Evolutionary conservation across 2,888 invertebrate genomes (phyloP).

Genomic region (Dasysyrphus albostriatus): DNA sequence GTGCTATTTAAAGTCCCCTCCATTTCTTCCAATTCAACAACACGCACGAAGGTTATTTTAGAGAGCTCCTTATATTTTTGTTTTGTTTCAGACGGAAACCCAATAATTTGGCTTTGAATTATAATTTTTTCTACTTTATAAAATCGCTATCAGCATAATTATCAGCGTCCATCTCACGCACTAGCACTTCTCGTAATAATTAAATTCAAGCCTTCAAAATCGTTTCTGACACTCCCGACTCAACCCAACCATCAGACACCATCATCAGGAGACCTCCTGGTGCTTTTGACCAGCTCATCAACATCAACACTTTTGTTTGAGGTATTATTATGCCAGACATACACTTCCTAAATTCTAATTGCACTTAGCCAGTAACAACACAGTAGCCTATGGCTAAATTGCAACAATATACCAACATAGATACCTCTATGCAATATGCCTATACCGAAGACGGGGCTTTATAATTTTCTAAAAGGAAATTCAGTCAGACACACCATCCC

Average conservation of each 20-base stretch:
- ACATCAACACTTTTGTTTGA: slow-evolving; percentile 55
- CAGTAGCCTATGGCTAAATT: slow-evolving; percentile 47
- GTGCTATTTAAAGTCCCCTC: too few species aligned
- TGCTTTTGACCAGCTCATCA: slow-evolving; percentile 25
- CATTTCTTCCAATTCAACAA: too few species aligned
- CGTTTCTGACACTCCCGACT: background rate
- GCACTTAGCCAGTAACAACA: slow-evolving; percentile 37
- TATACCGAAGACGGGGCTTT: background rate
- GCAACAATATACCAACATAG: background rate
- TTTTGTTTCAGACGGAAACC: too few species aligned
- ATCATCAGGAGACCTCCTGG: background rate
- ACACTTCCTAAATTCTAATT: slow-evolving; percentile 67
- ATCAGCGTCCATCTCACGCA: background rate
- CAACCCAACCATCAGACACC: too few species aligned
- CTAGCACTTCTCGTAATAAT: slow-evolving; percentile 8
- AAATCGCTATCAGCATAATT: background rate
- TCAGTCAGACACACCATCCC: slow-evolving; percentile 28
- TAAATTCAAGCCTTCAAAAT: slow-evolving; percentile 4
- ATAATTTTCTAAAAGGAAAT: slow-evolving; percentile 40
- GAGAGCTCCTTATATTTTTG: too few species aligned
- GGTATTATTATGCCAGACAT: slow-evolving; percentile 42
- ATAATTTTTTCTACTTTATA: too few species aligned
- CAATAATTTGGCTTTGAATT: too few species aligned
- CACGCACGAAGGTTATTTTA: too few species aligned
- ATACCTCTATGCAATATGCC: too few species aligned